Evolutionary conservation across 2,113 vertebrate species (phyloP).

Genomic region (Mus spicilegus): DNA sequence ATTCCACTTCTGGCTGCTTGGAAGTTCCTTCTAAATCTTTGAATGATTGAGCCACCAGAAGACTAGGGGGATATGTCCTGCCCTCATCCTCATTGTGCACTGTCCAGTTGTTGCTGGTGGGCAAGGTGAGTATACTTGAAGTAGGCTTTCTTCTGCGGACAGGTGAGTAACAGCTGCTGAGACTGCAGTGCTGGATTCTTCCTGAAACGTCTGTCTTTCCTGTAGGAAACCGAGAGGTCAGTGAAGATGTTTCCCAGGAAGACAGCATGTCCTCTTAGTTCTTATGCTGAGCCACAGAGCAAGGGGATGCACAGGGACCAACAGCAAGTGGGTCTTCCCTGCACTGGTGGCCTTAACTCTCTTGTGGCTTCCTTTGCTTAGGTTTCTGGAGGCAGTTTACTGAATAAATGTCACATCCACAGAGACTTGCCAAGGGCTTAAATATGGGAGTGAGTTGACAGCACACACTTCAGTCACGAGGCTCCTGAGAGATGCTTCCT

Average conservation of each 20-base stretch:
- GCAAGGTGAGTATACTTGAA: background rate
- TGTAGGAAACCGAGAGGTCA: background rate
- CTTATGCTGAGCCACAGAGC: background rate
- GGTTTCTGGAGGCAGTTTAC: background rate
- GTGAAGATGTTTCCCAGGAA: background rate
- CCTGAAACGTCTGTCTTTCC: background rate
- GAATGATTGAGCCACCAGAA: background rate
- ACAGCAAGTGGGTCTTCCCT: background rate
- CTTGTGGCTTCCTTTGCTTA: background rate
- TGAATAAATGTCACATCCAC: background rate
- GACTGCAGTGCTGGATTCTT: background rate
- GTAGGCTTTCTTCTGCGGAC: background rate
- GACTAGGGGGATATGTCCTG: background rate
- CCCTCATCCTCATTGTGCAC: background rate
- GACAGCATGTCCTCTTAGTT: background rate
- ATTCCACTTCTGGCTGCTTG: background rate
- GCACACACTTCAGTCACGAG: background rate
- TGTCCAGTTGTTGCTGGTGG: background rate
- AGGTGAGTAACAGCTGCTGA: background rate
- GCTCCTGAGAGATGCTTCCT: background rate
- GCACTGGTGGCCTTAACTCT: background rate
- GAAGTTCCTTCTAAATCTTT: constrained; percentile 11
- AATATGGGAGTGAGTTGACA: background rate
- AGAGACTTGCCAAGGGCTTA: background rate
- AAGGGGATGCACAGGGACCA: background rate